These are phyloP conservation scores for Eristalis tenax DNA, from an alignment of 2,888 invertebrate genomes.

Conservation along the genomic window DNA sequence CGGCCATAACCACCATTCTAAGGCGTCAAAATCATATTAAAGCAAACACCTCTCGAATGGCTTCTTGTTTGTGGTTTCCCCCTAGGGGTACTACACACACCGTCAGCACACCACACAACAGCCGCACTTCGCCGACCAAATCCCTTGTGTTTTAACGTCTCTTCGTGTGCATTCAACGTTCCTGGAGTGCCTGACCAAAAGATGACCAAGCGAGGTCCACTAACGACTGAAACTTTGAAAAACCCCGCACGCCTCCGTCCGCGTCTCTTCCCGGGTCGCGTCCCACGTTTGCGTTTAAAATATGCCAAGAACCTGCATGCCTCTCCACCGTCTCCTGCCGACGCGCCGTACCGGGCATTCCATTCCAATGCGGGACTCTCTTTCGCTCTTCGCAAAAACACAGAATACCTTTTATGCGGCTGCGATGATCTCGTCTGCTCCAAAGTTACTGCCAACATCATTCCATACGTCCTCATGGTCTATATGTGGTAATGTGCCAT, in stretches of 20 bases:
- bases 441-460: slow-evolving; percentile 59
- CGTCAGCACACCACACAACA: not conserved
- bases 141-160: slow-evolving; percentile 63
- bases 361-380: slow-evolving; percentile 63
- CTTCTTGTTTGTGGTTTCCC: slow-evolving; percentile 58
- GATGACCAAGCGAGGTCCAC: slow-evolving; percentile 45
- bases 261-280: no score
- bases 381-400: slow-evolving; percentile 57
- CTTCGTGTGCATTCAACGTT: slow-evolving; percentile 50
- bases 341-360: slow-evolving; percentile 43
- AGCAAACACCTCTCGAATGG: slow-evolving; percentile 68
- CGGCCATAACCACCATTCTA: slow-evolving; percentile 29
- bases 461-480: slow-evolving; percentile 59
- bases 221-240: slow-evolving; percentile 44
- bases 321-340: slow-evolving; percentile 20
- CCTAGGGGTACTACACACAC: slow-evolving; percentile 49
- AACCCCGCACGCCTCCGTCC: slow-evolving; percentile 25
- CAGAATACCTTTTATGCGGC: slow-evolving; percentile 66
- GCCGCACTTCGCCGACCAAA: slow-evolving; percentile 18
- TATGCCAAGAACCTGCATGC: slow-evolving; percentile 70
- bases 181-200: slow-evolving; percentile 57
- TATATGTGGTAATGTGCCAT: slow-evolving; percentile 66
- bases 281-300: slow-evolving; percentile 46
- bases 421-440: slow-evolving; percentile 58
- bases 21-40: slow-evolving; percentile 72